These are phyloP conservation scores for Epinephelus coioides DNA, from an alignment of 2,797 vertebrate species.

Conservation along the genomic window DNA sequence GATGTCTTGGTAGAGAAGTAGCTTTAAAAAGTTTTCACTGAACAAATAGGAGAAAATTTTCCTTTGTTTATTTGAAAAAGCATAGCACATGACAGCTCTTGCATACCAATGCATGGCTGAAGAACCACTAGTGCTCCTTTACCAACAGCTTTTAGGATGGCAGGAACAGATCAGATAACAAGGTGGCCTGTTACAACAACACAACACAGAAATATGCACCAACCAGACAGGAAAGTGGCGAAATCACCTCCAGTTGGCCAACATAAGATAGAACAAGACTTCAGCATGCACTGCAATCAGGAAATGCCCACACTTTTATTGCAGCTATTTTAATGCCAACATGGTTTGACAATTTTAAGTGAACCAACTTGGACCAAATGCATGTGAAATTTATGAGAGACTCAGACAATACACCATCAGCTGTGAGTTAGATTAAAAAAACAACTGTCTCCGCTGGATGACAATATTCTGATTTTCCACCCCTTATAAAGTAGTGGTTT, in stretches of 20 bases:
- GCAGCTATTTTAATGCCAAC: neutral
- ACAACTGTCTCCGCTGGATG: neutral
- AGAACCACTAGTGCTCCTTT: slow-evolving; percentile 12
- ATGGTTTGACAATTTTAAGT: neutral
- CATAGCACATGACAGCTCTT: neutral
- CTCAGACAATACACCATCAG: neutral
- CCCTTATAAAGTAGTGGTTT: slow-evolving; percentile 41
- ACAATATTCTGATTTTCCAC: slow-evolving; percentile 34
- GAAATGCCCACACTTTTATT: neutral
- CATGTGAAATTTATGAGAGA: neutral
- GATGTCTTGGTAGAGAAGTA: neutral
- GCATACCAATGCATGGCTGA: slow-evolving; percentile 27
- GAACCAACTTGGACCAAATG: neutral
- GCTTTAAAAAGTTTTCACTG: neutral
- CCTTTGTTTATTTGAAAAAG: slow-evolving; percentile 29
- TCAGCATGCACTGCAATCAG: slow-evolving; percentile 1
- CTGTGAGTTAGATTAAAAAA: neutral
- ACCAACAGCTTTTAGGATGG: neutral
- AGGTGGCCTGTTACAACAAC: slow-evolving; percentile 35
- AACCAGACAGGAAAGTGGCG: slow-evolving; percentile 29
- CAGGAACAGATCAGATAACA: slow-evolving; percentile 11
- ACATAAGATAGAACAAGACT: neutral
- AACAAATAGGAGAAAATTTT: neutral
- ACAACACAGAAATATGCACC: slow-evolving; percentile 19
- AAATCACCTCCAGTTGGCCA: slow-evolving; percentile 25